Conservation (phyloP, 2,797 vertebrate species). For the Oryzias sinensis region DNA sequence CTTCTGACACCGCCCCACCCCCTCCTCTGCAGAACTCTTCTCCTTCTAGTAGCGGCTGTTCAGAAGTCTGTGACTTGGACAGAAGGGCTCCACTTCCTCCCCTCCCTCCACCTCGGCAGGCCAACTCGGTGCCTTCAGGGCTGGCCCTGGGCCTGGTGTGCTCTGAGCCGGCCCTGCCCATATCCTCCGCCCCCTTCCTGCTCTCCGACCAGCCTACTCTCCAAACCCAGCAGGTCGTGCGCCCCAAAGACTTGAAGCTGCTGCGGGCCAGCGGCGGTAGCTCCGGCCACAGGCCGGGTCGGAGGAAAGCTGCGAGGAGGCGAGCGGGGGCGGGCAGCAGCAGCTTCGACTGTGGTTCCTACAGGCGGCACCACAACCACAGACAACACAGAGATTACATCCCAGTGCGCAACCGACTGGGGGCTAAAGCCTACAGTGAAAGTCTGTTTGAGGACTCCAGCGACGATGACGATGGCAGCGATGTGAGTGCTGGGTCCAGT, state of each 20-base stretch:
- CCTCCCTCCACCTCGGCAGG: constrained; percentile 78
- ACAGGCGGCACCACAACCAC: constrained; percentile 78
- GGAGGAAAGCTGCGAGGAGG: constrained; percentile 80
- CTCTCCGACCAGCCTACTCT: constrained; percentile 74
- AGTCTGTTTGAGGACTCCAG: constrained; percentile 86
- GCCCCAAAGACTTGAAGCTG: constrained; percentile 88
- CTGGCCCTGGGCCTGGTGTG: constrained; percentile 78
- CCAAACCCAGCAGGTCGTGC: constrained; percentile 84
- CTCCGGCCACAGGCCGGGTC: constrained; percentile 77
- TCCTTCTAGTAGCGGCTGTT: constrained; percentile 79
- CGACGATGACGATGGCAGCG: constrained; percentile 86
- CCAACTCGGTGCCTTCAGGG: constrained; percentile 78
- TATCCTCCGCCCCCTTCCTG: constrained; percentile 77
- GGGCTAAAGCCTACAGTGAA: constrained; percentile 83
- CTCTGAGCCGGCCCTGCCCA: constrained; percentile 80
- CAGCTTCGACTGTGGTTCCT: constrained; percentile 80
- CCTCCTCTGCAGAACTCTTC: constrained; percentile 76
- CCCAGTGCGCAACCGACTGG: constrained; percentile 81
- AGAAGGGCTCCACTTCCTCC: constrained; percentile 69
- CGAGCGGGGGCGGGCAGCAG: constrained; percentile 79
- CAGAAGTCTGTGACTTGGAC: constrained; percentile 76
- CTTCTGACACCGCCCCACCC: constrained; percentile 62
- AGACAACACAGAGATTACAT: constrained; percentile 83
- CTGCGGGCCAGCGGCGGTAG: constrained; percentile 77
- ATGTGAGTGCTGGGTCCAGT: constrained; percentile 87